Percentiles rank a stretch among this genome's conserved stretches.
These are phyloP conservation scores for Drosophila guanche DNA, from an alignment of 1,140 invertebrate genomes.

Conservation along the genomic window DNA sequence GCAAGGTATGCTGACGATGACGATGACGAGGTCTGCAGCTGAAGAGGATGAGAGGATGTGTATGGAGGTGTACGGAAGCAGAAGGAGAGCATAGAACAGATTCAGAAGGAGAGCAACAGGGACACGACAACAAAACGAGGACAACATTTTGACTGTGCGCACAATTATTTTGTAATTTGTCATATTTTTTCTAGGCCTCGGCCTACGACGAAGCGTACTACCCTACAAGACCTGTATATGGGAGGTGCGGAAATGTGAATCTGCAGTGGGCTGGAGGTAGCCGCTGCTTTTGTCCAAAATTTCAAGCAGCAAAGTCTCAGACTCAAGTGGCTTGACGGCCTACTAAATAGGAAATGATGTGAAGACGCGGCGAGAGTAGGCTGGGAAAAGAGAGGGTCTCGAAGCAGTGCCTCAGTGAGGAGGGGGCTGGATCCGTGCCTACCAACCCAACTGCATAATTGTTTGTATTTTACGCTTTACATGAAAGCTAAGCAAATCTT, in stretches of 20 bases:
- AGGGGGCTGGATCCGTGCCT: not conserved
- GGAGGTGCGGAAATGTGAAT: conserved; percentile 3
- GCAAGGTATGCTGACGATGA: conserved; percentile 65
- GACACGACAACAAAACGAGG: conserved; percentile 38
- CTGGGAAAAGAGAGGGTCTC: no score
- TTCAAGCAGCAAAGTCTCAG: conserved; percentile 75
- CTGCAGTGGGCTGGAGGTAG: not conserved
- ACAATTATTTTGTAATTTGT: conserved; percentile 81
- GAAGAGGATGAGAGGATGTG: not conserved
- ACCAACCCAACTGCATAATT: conserved; percentile 70
- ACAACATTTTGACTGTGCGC: conserved; percentile 74
- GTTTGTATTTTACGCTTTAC: conserved; percentile 82
- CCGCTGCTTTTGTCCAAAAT: conserved; percentile 62
- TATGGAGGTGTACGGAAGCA: conserved; percentile 14
- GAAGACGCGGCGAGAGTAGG: no score
- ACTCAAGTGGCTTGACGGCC: conserved; percentile 72
- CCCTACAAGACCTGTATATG: conserved; percentile 13
- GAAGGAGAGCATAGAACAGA: conserved; percentile 7
- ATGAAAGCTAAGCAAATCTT: conserved; percentile 82
- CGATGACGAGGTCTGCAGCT: not conserved
- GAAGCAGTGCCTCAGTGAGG: not conserved
- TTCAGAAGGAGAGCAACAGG: conserved; percentile 17
- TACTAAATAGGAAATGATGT: conserved; percentile 56
- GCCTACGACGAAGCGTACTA: conserved; percentile 19
- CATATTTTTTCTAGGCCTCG: conserved; percentile 67